Conservation (phyloP, 2,888 invertebrate species). For the Bursaphelenchus okinawaensis region DNA sequence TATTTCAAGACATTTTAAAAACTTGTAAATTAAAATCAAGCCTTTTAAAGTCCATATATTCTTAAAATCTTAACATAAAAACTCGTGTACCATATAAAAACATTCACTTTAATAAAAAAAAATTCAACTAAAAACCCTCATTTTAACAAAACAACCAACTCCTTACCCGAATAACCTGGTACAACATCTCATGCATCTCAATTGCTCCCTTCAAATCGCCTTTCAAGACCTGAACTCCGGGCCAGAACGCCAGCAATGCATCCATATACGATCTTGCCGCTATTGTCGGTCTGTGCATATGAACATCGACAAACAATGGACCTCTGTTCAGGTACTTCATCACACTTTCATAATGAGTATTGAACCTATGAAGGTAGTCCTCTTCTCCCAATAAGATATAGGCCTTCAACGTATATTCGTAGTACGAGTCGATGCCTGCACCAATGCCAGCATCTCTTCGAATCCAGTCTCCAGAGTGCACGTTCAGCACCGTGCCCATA, state of each 20-base stretch:
- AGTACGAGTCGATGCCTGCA: slow-evolving; percentile 98
- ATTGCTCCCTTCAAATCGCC: slow-evolving; percentile 94
- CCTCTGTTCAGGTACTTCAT: slow-evolving; percentile 83
- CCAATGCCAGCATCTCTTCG: slow-evolving; percentile 92
- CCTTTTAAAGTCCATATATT: not conserved
- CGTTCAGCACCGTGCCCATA: slow-evolving; percentile 93
- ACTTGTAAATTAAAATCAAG: no score
- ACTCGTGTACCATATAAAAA: not conserved
- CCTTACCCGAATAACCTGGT: slow-evolving; percentile 80
- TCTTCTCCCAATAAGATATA: slow-evolving; percentile 87
- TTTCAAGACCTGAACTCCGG: slow-evolving; percentile 67
- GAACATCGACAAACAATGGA: slow-evolving; percentile 86
- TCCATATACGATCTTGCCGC: slow-evolving; percentile 81
- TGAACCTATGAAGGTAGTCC: slow-evolving; percentile 85
- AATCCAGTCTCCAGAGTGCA: slow-evolving; percentile 97
- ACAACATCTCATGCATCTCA: slow-evolving; percentile 97
- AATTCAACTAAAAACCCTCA: not conserved
- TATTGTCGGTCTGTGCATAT: slow-evolving; percentile 88
- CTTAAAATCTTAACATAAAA: not conserved
- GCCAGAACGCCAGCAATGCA: slow-evolving; percentile 85
- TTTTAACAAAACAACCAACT: not conserved
- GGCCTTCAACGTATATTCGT: slow-evolving; percentile 87
- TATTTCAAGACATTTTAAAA: no score
- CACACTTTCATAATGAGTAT: slow-evolving; percentile 61
- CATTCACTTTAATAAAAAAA: not conserved